Evolutionary conservation across 92 coral and sea anemone genomes (phyloP).

Genomic region (Porites lobata): DNA sequence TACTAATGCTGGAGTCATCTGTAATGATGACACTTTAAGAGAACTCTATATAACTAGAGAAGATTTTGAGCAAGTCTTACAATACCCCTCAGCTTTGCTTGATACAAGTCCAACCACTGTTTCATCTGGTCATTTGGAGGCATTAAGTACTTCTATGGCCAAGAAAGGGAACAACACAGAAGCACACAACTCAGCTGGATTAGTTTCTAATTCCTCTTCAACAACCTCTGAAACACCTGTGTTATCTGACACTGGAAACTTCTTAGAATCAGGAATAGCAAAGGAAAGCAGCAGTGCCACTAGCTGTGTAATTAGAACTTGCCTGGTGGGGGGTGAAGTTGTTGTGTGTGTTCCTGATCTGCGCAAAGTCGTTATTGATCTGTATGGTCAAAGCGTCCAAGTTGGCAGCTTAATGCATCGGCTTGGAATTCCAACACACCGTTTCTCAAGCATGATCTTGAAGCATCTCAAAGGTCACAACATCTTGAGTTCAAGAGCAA

Average conservation of each 20-base stretch:
- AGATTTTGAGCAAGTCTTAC: conserved; percentile 75
- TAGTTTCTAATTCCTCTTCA: not conserved
- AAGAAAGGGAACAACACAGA: not conserved
- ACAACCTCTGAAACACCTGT: not conserved
- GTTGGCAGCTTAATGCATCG: conserved; percentile 85
- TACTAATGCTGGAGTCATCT: not conserved
- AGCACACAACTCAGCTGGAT: not conserved
- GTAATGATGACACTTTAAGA: not conserved
- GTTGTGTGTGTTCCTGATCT: conserved; percentile 91
- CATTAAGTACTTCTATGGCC: not conserved
- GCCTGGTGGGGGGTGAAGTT: conserved; percentile 62
- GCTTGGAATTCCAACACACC: conserved; percentile 75
- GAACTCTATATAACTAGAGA: conserved; percentile 62
- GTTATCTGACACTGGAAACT: not conserved
- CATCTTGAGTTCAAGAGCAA: conserved; percentile 85
- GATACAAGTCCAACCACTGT: conserved; percentile 55
- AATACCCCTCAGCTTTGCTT: conserved; percentile 74
- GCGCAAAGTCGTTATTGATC: conserved; percentile 79
- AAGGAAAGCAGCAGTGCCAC: conserved; percentile 7
- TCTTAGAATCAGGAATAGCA: conserved; percentile 39
- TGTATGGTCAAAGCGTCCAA: conserved; percentile 87
- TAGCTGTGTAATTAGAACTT: conserved; percentile 69
- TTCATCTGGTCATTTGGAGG: not conserved
- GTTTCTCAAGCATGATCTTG: conserved; percentile 73
- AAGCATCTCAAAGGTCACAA: conserved; percentile 78